Conservation (phyloP, 2,888 invertebrate genomes). For the Andrena marginata region DNA sequence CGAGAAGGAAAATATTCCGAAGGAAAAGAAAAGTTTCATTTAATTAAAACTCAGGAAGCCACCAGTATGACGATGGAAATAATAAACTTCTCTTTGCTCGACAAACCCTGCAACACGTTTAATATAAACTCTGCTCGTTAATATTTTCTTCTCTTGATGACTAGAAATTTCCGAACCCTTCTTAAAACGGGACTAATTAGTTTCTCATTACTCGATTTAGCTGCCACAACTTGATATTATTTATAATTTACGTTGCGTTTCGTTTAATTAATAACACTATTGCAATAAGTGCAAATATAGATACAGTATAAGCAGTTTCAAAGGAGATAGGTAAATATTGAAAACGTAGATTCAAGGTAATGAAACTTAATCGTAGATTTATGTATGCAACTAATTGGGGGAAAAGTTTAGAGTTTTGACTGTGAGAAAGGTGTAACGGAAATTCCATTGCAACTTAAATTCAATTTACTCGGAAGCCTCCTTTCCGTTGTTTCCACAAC, state of each 20-base stretch:
- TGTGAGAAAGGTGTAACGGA: slow-evolving; percentile 9
- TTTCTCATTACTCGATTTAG: slow-evolving; percentile 22
- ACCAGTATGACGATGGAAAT: neutral
- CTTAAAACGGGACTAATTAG: neutral
- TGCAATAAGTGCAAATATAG: slow-evolving; percentile 2
- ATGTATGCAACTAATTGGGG: too few relatives aligned
- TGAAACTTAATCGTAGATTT: too few relatives aligned
- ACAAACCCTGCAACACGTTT: neutral
- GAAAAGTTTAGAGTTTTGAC: neutral
- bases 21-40: neutral
- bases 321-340: too few relatives aligned
- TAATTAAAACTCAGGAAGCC: neutral
- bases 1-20: neutral
- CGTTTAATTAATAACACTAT: neutral
- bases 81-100: neutral
- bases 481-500: slow-evolving; percentile 37
- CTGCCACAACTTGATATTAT: neutral
- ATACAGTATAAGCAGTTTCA: neutral
- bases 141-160: neutral
- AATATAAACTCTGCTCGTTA: slow-evolving; percentile 22
- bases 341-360: too few relatives aligned
- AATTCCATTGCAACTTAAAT: slow-evolving; percentile 29
- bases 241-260: neutral
- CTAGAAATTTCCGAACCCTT: slow-evolving; percentile 11
- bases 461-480: slow-evolving; percentile 39